Evolutionary conservation across 2,797 vertebrate species (phyloP).

Genomic region (Trachops cirrhosus): DNA sequence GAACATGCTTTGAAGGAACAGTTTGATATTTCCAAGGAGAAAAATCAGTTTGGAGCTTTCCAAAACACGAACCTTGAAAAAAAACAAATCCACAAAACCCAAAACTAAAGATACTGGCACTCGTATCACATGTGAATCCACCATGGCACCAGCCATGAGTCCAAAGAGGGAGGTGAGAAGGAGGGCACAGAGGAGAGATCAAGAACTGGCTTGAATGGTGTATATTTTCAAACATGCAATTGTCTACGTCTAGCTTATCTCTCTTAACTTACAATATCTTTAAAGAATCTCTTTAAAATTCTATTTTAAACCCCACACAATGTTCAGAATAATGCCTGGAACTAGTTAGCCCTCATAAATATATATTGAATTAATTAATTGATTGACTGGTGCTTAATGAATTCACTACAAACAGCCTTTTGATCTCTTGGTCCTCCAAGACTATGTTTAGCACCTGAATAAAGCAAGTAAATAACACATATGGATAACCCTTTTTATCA

Average conservation of each 20-base stretch:
- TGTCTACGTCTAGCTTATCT: not conserved
- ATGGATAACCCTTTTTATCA: not conserved
- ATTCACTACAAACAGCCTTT: not conserved
- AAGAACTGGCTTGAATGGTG: not conserved
- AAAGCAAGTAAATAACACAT: not conserved
- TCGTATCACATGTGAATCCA: not conserved
- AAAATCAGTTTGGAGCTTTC: conserved; percentile 23
- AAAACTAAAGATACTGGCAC: not conserved
- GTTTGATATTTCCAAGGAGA: conserved; percentile 13
- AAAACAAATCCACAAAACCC: not conserved
- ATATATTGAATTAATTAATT: not conserved
- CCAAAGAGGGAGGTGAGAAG: not conserved
- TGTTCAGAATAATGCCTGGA: not conserved
- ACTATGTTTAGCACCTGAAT: not conserved
- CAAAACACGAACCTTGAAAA: not conserved
- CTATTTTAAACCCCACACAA: not conserved
- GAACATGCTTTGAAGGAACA: conserved; percentile 46
- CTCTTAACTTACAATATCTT: not conserved
- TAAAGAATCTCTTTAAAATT: conserved; percentile 22
- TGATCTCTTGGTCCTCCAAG: not conserved
- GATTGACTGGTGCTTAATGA: not conserved
- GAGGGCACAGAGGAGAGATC: not conserved
- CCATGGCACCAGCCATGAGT: not conserved
- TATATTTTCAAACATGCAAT: not conserved
- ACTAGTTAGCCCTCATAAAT: not conserved